Conservation (phyloP, 2,888 invertebrate species). For the Conomelus anceps region DNA sequence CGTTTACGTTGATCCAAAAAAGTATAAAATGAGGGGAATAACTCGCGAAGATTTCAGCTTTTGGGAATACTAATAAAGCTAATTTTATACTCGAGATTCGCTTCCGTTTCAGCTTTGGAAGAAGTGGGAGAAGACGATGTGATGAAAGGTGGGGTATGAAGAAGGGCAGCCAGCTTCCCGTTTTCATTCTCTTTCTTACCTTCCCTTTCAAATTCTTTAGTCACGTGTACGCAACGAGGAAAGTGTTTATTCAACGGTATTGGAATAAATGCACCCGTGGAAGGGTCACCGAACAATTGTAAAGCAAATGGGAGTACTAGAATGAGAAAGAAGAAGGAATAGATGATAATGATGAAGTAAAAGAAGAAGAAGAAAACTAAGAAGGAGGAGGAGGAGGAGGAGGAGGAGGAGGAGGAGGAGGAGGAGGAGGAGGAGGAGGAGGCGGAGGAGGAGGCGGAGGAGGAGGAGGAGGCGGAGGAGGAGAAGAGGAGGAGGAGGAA, state of each 20-base stretch:
- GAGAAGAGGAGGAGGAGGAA: not conserved
- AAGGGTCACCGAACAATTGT: not conserved
- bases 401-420: not conserved
- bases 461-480: not conserved
- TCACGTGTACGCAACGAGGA: not conserved
- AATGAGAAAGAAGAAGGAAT: not conserved
- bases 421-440: not conserved
- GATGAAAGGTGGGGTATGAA: not conserved
- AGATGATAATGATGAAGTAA: too few relatives aligned
- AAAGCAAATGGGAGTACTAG: not conserved
- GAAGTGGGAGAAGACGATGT: not conserved
- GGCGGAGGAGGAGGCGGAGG: not conserved
- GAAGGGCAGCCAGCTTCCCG: not conserved
- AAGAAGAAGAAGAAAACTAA: too few relatives aligned
- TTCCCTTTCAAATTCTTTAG: not conserved
- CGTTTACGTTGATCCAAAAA: not conserved
- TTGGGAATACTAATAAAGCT: not conserved
- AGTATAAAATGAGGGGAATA: not conserved
- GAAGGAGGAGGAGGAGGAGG: not conserved
- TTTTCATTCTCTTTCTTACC: not conserved
- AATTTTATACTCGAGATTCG: not conserved
- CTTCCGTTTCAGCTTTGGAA: not conserved
- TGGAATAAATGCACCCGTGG: not conserved
- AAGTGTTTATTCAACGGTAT: not conserved
- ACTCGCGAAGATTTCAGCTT: not conserved